Evolutionary conservation across 2,113 vertebrate genomes (phyloP).

Genomic region (Tychaedon coryphoeus): DNA sequence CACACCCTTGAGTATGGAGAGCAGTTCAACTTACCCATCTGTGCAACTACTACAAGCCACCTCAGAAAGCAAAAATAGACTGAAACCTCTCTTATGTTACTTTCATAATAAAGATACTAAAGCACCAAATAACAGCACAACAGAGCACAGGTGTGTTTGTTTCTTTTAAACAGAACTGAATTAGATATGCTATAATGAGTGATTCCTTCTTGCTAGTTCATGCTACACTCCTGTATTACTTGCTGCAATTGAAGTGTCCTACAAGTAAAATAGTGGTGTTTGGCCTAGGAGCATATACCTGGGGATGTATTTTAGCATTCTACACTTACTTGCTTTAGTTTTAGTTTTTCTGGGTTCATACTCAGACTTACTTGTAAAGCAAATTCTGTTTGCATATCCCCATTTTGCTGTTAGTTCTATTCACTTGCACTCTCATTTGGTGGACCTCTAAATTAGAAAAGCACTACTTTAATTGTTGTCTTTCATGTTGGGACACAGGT

Average conservation of each 20-base stretch:
- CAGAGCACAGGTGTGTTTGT: background rate
- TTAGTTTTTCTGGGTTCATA: background rate
- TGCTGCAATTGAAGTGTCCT: background rate
- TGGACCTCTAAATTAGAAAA: background rate
- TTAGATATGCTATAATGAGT: background rate
- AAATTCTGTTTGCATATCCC: background rate
- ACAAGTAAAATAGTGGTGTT: background rate
- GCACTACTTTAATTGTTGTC: background rate
- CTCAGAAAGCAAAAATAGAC: background rate
- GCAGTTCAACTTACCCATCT: background rate
- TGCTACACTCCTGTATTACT: background rate
- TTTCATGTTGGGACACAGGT: background rate
- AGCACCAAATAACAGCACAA: background rate
- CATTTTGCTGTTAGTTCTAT: background rate
- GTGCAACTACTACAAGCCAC: background rate
- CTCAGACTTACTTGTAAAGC: background rate
- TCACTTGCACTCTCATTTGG: background rate
- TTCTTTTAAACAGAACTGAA: background rate
- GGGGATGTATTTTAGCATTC: background rate
- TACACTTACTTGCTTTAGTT: background rate
- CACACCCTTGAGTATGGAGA: background rate
- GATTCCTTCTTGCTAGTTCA: background rate
- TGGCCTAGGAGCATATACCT: background rate
- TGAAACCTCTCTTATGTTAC: background rate
- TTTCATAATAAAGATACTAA: background rate